phyloP scores from a whole-genome alignment of 2,797 vertebrate species.

The Champsocephalus esox region DNA sequence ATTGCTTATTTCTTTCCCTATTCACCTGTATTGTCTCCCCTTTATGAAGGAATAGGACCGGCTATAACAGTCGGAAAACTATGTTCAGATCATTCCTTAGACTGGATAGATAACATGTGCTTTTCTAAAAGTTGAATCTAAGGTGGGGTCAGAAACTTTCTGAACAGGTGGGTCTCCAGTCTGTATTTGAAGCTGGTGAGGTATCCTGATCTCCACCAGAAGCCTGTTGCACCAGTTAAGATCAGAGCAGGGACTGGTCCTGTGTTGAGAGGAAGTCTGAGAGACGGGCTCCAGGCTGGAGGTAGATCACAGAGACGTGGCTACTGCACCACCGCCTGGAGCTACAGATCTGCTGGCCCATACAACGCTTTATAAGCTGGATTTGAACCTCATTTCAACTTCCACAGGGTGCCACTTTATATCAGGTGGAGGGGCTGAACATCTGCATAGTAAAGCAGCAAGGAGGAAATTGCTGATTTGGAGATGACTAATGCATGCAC shows the following conservation, averaged over 20 bases:
- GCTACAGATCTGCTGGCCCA: slow-evolving; percentile 40
- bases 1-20: too few species aligned
- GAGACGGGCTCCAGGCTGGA: slow-evolving; percentile 54
- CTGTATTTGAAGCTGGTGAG: slow-evolving; percentile 26
- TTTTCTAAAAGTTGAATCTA: slow-evolving; percentile 10
- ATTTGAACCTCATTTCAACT: slow-evolving; percentile 45
- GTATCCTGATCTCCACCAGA: slow-evolving; percentile 40
- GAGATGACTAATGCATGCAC: slow-evolving; percentile 49
- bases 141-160: slow-evolving; percentile 9
- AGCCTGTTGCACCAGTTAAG: slow-evolving; percentile 28
- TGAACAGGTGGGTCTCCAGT: slow-evolving; percentile 12
- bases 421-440: slow-evolving; percentile 41
- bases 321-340: slow-evolving; percentile 54
- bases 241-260: slow-evolving; percentile 40
- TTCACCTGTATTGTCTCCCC: too few species aligned
- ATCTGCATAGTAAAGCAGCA: slow-evolving; percentile 47
- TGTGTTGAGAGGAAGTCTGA: slow-evolving; percentile 47
- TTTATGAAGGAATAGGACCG: neutral
- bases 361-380: slow-evolving; percentile 40
- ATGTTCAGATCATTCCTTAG: slow-evolving; percentile 1
- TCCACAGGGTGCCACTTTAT: slow-evolving; percentile 17
- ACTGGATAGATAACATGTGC: slow-evolving; percentile 24
- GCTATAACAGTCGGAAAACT: neutral
- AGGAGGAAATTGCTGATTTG: slow-evolving; percentile 48
- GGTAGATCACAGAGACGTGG: slow-evolving; percentile 58